Percentiles rank a stretch among this genome's conserved stretches.
Evolutionary conservation across 30 jellyfish, hydroid and myxozoan genomes (phyloP).

Genomic region (Aurelia aurita): DNA sequence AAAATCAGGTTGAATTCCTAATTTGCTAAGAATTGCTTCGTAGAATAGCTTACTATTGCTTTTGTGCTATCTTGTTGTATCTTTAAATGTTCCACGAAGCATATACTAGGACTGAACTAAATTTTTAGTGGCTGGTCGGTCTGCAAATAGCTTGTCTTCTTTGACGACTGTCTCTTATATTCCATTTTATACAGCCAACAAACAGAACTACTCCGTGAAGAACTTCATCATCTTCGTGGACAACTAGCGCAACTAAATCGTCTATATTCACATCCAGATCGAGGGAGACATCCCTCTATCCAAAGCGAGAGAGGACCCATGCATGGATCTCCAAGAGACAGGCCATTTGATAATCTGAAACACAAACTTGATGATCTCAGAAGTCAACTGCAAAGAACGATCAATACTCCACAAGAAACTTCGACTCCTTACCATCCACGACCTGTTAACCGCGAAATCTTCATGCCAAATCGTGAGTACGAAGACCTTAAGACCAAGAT

Average conservation of each 20-base stretch:
- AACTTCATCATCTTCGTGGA: slow-evolving; percentile 19
- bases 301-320: too few relatives aligned
- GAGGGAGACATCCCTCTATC: not conserved
- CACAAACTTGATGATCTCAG: slow-evolving; percentile 27
- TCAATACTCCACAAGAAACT: not conserved
- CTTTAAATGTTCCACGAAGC: too few relatives aligned
- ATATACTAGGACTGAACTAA: too few relatives aligned
- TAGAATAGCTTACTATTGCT: too few relatives aligned
- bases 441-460: not conserved
- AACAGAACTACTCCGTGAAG: slow-evolving; percentile 38
- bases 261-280: not conserved
- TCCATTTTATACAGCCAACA: slow-evolving; percentile 17
- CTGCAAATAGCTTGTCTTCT: too few relatives aligned
- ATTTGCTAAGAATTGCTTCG: too few relatives aligned
- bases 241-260: slow-evolving; percentile 26
- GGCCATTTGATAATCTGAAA: slow-evolving; percentile 25
- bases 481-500: slow-evolving; percentile 45
- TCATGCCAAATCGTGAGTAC: slow-evolving; percentile 41
- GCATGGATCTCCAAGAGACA: not conserved
- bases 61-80: too few relatives aligned
- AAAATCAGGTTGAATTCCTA: too few relatives aligned
- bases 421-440: not conserved
- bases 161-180: too few relatives aligned
- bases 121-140: too few relatives aligned
- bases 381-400: slow-evolving; percentile 15